Conservation (phyloP, 2,113 vertebrate genomes). For the Zootoca vivipara region DNA sequence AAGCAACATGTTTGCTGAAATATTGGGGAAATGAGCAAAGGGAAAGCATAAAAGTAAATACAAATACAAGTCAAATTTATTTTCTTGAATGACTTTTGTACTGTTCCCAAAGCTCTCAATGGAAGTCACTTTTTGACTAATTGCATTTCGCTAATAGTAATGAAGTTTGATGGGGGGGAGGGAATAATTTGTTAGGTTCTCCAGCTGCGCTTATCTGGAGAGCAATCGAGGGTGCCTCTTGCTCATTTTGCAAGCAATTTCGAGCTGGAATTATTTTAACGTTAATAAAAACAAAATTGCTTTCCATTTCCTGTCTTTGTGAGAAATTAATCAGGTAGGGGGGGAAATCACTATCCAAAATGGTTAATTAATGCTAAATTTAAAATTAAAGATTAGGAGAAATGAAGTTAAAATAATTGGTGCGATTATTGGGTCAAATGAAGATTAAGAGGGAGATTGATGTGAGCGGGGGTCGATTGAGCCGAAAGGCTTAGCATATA, state of each 20-base stretch:
- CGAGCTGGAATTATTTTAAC: slow-evolving; percentile 20
- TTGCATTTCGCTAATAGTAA: slow-evolving; percentile 25
- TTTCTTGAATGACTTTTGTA: slow-evolving; percentile 21
- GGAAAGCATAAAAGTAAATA: not conserved
- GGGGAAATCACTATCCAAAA: not conserved
- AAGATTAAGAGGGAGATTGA: not conserved
- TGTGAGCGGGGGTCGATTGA: not conserved
- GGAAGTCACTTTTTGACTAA: slow-evolving; percentile 21
- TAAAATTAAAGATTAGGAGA: slow-evolving; percentile 20
- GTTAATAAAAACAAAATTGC: slow-evolving; percentile 33
- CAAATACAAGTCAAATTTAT: not conserved
- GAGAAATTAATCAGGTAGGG: slow-evolving; percentile 23
- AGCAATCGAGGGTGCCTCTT: slow-evolving; percentile 8
- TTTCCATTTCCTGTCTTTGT: slow-evolving; percentile 32
- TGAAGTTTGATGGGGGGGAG: not conserved
- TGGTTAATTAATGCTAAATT: slow-evolving; percentile 26
- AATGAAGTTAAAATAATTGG: slow-evolving; percentile 23
- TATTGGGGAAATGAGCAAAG: not conserved
- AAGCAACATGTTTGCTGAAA: not conserved
- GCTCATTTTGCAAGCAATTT: slow-evolving; percentile 30
- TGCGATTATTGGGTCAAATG: slow-evolving; percentile 5
- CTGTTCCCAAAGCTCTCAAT: not conserved
- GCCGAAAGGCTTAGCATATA: not conserved
- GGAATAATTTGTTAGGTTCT: slow-evolving; percentile 21
- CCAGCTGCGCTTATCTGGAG: slow-evolving; percentile 28